Evolutionary conservation across 1,140 invertebrate species (phyloP).

Genomic region (Pogonognathellus flavescens): DNA sequence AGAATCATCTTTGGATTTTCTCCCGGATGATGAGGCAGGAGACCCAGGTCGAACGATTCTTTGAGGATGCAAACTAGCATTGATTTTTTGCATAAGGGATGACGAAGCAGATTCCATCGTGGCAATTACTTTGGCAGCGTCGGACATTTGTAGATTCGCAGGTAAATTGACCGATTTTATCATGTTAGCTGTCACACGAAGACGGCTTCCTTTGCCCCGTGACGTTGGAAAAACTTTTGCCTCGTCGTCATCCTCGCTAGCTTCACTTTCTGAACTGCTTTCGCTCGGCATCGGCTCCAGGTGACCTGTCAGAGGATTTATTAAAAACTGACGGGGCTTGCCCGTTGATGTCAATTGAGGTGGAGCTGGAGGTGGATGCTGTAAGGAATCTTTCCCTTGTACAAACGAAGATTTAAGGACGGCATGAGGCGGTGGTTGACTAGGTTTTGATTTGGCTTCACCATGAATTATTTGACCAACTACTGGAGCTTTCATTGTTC

Average conservation of each 20-base stretch:
- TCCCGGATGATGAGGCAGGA: background rate
- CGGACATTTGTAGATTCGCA: slow-evolving; percentile 18
- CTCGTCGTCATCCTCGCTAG: slow-evolving; percentile 58
- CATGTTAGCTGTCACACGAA: background rate
- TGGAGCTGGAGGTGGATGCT: background rate
- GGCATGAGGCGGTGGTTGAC: slow-evolving; percentile 54
- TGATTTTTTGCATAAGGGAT: slow-evolving; percentile 8
- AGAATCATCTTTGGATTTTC: slow-evolving; percentile 4
- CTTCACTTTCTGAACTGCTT: slow-evolving; percentile 69
- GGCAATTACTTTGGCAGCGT: slow-evolving; percentile 29
- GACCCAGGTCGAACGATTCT: slow-evolving; percentile 2
- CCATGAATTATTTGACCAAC: slow-evolving; percentile 42
- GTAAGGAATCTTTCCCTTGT: slow-evolving; percentile 20
- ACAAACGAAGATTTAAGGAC: slow-evolving; percentile 27
- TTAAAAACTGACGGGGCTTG: slow-evolving; percentile 78
- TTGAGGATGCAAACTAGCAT: slow-evolving; percentile 18
- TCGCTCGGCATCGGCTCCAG: slow-evolving; percentile 83
- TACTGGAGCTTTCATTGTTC: slow-evolving; percentile 2
- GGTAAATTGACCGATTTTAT: slow-evolving; percentile 9
- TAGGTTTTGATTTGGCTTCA: slow-evolving; percentile 58
- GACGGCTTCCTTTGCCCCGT: slow-evolving; percentile 50
- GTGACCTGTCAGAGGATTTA: slow-evolving; percentile 89
- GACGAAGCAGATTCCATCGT: slow-evolving; percentile 8
- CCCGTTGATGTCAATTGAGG: slow-evolving; percentile 71
- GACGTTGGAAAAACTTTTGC: background rate